Conservation (phyloP, 2,888 invertebrate species). For the Eupeodes latifasciatus region DNA sequence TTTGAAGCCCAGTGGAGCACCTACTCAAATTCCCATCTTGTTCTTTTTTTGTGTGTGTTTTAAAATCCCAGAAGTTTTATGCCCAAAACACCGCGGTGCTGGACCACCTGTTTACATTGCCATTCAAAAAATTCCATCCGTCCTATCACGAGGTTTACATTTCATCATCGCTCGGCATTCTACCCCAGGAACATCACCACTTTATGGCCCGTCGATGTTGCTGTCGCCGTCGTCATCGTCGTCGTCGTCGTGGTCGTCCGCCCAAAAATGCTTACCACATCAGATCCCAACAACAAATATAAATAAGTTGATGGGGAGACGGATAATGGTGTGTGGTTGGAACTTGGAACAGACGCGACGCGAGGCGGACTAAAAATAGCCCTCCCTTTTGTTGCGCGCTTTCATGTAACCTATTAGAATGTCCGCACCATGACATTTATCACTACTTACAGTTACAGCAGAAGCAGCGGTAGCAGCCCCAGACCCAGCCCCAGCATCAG, state of each 20-base stretch:
- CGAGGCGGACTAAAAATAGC: conserved; percentile 51
- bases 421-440: conserved; percentile 54
- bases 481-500: neutral
- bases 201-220: neutral
- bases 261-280: conserved; percentile 23
- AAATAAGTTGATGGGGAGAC: neutral
- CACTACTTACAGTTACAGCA: conserved; percentile 1
- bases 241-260: too few species aligned
- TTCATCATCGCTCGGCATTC: conserved; percentile 18
- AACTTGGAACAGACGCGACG: neutral
- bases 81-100: neutral
- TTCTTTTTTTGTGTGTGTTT: neutral
- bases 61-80: conserved; percentile 2
- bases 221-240: too few species aligned
- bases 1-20: neutral
- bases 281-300: neutral
- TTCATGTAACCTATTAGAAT: conserved; percentile 62
- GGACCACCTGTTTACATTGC: conserved; percentile 64
- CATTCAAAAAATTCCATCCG: conserved; percentile 51
- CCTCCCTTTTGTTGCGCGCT: conserved; percentile 57
- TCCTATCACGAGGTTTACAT: conserved; percentile 45
- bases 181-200: neutral
- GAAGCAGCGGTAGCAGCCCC: neutral
- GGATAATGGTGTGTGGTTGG: neutral
- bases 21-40: conserved; percentile 10